Percentiles rank a stretch among this genome's conserved stretches.
Conservation (phyloP, 2,113 vertebrate genomes). For the Lepidothrix coronata region DNA sequence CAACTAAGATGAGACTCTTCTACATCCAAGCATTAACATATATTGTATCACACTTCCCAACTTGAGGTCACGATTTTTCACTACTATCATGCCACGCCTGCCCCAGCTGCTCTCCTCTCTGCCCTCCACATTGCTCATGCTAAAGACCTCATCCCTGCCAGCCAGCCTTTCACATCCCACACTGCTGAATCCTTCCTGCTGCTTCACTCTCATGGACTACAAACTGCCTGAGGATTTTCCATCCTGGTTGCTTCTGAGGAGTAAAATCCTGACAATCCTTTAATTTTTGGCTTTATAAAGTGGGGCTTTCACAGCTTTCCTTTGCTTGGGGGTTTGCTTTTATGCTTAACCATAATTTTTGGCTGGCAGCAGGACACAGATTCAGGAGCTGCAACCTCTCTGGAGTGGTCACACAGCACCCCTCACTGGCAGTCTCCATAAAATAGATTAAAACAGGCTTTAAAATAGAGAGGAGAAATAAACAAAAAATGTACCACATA, state of each 20-base stretch:
- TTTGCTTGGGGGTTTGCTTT: not conserved
- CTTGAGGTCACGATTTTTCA: not conserved
- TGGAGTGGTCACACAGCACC: constrained; percentile 18
- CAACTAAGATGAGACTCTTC: not conserved
- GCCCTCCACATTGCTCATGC: accelerated
- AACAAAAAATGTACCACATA: not conserved
- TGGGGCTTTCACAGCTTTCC: not conserved
- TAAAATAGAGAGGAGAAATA: not conserved
- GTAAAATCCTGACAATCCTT: not conserved
- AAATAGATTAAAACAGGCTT: not conserved
- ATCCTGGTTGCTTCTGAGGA: not conserved
- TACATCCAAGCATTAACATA: not conserved
- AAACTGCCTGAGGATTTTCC: not conserved
- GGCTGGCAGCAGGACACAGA: not conserved
- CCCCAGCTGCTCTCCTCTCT: not conserved
- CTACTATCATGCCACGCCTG: accelerated
- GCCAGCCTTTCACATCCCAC: not conserved
- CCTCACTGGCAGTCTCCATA: constrained; percentile 26
- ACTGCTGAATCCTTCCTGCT: not conserved
- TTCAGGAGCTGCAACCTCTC: not conserved
- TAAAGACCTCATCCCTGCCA: not conserved
- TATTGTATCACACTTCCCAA: not conserved
- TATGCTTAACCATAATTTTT: not conserved
- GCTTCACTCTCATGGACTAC: accelerated
- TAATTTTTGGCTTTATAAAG: not conserved